Evolutionary conservation across 2,113 vertebrate species (phyloP).

Genomic region (Engraulis encrasicolus): DNA sequence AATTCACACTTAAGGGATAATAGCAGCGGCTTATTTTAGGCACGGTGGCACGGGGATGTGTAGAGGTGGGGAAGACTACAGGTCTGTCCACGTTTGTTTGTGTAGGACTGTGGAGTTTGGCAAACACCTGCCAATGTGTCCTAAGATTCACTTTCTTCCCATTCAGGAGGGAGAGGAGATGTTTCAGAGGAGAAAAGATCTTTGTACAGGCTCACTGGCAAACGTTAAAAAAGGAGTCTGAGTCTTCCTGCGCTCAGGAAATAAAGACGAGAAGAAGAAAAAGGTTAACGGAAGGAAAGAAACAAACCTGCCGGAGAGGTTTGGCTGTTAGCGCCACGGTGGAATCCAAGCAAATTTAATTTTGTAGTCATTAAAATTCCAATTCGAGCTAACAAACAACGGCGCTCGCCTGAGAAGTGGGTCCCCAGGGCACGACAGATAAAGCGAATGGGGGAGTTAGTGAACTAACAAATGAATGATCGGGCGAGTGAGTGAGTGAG

Average conservation of each 20-base stretch:
- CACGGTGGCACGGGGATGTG: not conserved
- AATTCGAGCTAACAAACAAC: not conserved
- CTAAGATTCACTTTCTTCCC: not conserved
- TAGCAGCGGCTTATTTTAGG: not conserved
- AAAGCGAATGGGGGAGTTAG: too few species aligned
- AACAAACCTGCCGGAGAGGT: not conserved
- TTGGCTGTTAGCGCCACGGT: not conserved
- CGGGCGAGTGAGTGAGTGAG: not conserved
- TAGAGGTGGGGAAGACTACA: not conserved
- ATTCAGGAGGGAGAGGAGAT: not conserved
- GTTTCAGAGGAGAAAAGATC: too few species aligned
- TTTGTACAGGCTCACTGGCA: constrained; percentile 1
- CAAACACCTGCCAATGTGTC: not conserved
- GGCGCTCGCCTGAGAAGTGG: not conserved
- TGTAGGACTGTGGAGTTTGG: not conserved
- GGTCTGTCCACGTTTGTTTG: not conserved
- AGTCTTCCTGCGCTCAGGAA: not conserved
- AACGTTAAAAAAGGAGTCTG: not conserved
- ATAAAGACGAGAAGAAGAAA: not conserved
- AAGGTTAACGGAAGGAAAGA: not conserved
- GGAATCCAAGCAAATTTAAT: not conserved
- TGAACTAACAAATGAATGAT: too few species aligned
- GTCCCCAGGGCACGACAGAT: not conserved
- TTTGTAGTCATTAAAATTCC: constrained; percentile 6
- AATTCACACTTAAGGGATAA: constrained; percentile 7